These are phyloP conservation scores for Elgonia sp. DNA, from an alignment of 2,888 invertebrate species.

Conservation along the genomic window DNA sequence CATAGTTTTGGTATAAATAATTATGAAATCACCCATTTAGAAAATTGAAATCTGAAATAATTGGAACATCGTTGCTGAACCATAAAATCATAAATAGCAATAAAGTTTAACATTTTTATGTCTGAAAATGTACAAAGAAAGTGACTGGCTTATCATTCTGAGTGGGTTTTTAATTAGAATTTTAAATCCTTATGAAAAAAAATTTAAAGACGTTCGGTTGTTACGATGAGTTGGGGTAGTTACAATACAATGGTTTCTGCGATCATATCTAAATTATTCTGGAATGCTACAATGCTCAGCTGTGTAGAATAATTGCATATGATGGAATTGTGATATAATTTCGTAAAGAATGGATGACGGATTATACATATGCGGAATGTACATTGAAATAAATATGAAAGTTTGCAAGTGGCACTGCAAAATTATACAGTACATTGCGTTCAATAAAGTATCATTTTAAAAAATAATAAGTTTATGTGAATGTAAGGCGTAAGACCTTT, in stretches of 20 bases:
- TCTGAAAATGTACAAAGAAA: background rate
- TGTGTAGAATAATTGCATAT: conserved; percentile 68
- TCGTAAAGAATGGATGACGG: conserved; percentile 51
- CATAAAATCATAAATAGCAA: no score
- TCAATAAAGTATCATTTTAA: background rate
- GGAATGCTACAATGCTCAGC: conserved; percentile 62
- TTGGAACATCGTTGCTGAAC: no score
- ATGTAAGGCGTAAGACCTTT: no score
- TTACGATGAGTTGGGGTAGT: conserved; percentile 10
- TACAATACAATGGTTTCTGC: conserved; percentile 57
- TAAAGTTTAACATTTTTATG: no score
- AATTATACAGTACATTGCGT: background rate
- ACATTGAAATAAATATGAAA: conserved; percentile 7
- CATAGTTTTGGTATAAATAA: no score
- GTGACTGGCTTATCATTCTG: conserved; percentile 21
- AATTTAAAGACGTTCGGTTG: conserved; percentile 28
- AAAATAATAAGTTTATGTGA: no score
- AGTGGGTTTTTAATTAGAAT: conserved; percentile 66
- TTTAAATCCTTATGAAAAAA: conserved; percentile 57
- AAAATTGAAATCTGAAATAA: no score
- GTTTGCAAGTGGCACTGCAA: background rate
- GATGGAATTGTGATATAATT: conserved; percentile 68
- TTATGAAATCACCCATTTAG: no score
- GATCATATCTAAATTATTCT: conserved; percentile 57
- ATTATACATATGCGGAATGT: conserved; percentile 38